phyloP scores from a whole-genome alignment of 2,113 vertebrate genomes.

The Empidonax alnorum region DNA sequence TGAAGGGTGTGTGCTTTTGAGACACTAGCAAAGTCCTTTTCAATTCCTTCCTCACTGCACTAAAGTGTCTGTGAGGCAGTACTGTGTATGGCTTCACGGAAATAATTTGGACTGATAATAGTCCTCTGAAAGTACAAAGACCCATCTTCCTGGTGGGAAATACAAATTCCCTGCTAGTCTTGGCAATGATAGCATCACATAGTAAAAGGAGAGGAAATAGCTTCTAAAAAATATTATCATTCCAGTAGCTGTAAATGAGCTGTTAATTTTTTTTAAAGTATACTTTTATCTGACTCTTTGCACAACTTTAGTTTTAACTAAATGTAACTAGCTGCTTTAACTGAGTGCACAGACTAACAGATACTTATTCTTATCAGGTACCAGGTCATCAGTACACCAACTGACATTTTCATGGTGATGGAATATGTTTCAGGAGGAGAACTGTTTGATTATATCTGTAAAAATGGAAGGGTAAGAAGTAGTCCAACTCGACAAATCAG shows the following conservation, averaged over 20 bases:
- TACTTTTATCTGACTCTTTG: neutral
- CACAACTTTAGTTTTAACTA: neutral
- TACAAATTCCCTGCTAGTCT: neutral
- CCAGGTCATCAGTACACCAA: constrained; percentile 98
- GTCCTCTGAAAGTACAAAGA: neutral
- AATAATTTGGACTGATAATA: neutral
- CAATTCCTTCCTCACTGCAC: neutral
- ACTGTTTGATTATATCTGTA: constrained; percentile 99
- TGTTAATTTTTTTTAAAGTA: neutral
- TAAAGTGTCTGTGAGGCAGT: neutral
- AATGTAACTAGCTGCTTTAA: neutral
- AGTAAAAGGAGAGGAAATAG: neutral
- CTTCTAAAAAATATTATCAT: neutral
- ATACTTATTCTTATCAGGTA: constrained; percentile 81
- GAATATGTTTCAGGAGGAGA: constrained; percentile 98
- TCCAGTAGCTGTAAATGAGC: neutral
- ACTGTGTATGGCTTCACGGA: neutral
- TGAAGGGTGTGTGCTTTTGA: neutral
- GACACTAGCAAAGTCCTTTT: neutral
- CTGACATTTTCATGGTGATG: constrained; percentile 99
- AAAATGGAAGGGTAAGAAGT: constrained; percentile 95
- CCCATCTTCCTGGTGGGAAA: neutral
- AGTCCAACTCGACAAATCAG: neutral
- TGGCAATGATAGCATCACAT: neutral
- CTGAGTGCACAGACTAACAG: constrained; percentile 34